phyloP scores from a whole-genome alignment of 2,888 invertebrate genomes.

The Drosophila mimica region DNA sequence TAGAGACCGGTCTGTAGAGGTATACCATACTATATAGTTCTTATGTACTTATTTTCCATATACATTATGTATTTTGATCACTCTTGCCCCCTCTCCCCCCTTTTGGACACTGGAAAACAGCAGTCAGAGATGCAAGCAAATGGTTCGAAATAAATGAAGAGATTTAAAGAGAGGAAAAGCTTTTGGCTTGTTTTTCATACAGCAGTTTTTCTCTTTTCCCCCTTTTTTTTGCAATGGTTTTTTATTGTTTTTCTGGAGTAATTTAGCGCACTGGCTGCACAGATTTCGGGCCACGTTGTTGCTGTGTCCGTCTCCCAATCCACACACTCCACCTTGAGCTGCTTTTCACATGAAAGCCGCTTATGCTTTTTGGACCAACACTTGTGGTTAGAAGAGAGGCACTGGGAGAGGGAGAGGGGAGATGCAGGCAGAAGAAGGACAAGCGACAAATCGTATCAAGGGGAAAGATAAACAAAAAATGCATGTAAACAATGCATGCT shows the following conservation, averaged over 20 bases:
- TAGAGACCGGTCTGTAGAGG: background rate
- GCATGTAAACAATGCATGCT: constrained; percentile 55
- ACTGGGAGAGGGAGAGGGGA: no score
- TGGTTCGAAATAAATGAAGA: no score
- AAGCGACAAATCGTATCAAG: background rate
- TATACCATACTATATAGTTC: background rate
- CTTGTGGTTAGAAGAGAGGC: background rate
- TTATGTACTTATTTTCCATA: background rate
- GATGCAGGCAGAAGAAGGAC: background rate
- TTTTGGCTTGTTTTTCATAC: no score
- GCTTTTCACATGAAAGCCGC: background rate
- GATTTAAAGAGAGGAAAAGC: no score
- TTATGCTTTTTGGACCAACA: background rate
- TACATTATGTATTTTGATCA: background rate
- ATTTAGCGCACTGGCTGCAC: background rate
- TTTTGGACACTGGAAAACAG: no score
- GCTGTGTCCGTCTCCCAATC: background rate
- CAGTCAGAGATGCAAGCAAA: no score
- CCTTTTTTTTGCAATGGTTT: background rate
- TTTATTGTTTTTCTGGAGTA: background rate
- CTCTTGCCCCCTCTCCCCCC: background rate
- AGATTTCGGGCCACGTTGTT: background rate
- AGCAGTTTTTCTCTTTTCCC: background rate
- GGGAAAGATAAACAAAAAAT: constrained; percentile 12
- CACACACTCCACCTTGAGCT: constrained; percentile 3